A percentile compares a stretch with the other conserved stretches of the same genome.
These are phyloP conservation scores for Pilophorus perplexus DNA, from an alignment of 2,888 invertebrate species.

Conservation along the genomic window DNA sequence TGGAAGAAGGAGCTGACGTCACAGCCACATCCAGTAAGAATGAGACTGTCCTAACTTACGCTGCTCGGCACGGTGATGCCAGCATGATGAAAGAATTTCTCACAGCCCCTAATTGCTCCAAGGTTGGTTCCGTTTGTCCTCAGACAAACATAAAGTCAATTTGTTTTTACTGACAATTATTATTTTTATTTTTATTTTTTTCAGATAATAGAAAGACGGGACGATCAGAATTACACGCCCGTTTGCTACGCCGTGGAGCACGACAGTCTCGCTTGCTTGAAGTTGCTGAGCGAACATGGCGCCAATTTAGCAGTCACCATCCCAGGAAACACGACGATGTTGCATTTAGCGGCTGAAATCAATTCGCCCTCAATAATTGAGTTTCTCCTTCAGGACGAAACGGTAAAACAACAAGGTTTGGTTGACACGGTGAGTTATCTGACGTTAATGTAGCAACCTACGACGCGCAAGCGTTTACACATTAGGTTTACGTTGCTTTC, in stretches of 20 bases:
- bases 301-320: constrained; percentile 56
- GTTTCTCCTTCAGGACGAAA: constrained; percentile 53
- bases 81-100: constrained; percentile 58
- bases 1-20: constrained; percentile 57
- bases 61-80: constrained; percentile 56
- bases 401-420: constrained; percentile 6
- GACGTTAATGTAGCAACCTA: background rate
- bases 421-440: background rate
- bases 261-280: constrained; percentile 56
- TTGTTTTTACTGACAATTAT: too few species aligned
- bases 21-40: constrained; percentile 51
- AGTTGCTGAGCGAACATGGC: constrained; percentile 55
- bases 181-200: too few species aligned
- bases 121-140: background rate
- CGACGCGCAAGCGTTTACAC: too few species aligned
- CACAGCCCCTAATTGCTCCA: constrained; percentile 51
- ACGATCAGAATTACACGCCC: constrained; percentile 54
- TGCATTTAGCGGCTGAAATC: constrained; percentile 61
- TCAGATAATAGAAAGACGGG: constrained; percentile 45
- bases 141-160: background rate
- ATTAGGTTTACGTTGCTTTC: background rate
- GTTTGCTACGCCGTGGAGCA: constrained; percentile 60
- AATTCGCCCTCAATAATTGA: constrained; percentile 59
- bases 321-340: constrained; percentile 57
- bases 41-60: constrained; percentile 58